phyloP scores from a whole-genome alignment of 1,140 invertebrate species.

The Drosophila virilis region DNA sequence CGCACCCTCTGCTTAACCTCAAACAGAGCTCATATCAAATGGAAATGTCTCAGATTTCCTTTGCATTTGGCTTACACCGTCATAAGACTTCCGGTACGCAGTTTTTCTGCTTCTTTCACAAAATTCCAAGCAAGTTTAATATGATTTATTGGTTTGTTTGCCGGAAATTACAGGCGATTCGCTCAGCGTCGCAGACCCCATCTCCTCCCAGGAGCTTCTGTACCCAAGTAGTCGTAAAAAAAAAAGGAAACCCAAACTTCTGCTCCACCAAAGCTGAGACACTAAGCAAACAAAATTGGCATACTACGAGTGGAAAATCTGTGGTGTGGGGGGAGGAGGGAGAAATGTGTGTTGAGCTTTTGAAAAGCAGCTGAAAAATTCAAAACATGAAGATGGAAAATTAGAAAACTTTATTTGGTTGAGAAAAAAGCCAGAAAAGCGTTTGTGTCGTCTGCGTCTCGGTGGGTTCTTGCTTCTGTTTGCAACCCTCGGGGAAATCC shows the following conservation, averaged over 20 bases:
- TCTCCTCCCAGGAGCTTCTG: constrained; percentile 29
- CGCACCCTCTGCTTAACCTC: not conserved
- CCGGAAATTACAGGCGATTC: constrained; percentile 79
- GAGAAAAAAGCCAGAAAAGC: constrained; percentile 45
- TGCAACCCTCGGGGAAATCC: constrained; percentile 80
- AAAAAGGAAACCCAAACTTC: constrained; percentile 26
- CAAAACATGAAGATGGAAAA: constrained; percentile 78
- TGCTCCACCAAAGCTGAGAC: constrained; percentile 34
- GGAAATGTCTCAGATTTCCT: constrained; percentile 66
- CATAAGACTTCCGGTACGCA: constrained; percentile 68
- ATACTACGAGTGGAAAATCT: constrained; percentile 58
- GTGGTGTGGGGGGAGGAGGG: not conserved
- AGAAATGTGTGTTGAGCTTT: constrained; percentile 24
- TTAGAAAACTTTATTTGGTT: constrained; percentile 82
- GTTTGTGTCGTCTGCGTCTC: constrained; percentile 39
- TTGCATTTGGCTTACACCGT: constrained; percentile 59
- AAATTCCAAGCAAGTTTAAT: constrained; percentile 74
- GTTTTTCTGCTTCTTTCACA: constrained; percentile 40
- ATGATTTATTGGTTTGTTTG: constrained; percentile 84
- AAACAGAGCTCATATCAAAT: constrained; percentile 49
- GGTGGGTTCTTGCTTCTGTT: constrained; percentile 28
- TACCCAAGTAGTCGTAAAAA: constrained; percentile 39
- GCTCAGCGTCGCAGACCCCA: not conserved
- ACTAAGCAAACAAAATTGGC: constrained; percentile 69
- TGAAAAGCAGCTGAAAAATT: constrained; percentile 61